Base-by-base conservation (phyloP, 2,888 invertebrate genomes). In the Drosophila demipolita region DNA sequence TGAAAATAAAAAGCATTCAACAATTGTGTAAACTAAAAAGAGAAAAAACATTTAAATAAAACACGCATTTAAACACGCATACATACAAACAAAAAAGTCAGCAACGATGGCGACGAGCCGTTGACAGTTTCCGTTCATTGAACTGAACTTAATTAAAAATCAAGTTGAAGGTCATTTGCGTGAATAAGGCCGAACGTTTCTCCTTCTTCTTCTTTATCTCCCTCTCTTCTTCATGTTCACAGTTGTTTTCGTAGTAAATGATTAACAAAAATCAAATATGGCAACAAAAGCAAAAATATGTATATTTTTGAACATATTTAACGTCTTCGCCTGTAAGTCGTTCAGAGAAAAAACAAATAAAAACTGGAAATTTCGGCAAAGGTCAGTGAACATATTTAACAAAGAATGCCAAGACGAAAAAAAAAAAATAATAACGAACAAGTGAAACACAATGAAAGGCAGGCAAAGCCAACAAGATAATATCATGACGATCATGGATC, bases 91-190 rank as follows among this genome's bases (percentile, higher is more conserved):
- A 49, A 66, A 57, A 52, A 63, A 49, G 53, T 35, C 50, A 40
- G n/a, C 40, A 38, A 38, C 36, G 38, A 38, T 26, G 58, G 59
- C 42, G 76, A 57, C 72, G 80, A 87, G 73, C 75, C 80, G 81
- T 88, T 86, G 89, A 89, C 84, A 89, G 83, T 79, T 83, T 79
- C 80, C 75, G 90, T 89, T 90, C 86, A 87, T 77, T 87, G 87
- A 87, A 90, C 90, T 73, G 90, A 84, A 90, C 80, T 90, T 87
- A 87, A 87, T 90, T 89, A 89, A 87, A 87, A 90, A 89, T 87
- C 90, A 87, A 87, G 87, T 87, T 87, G 90, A 87, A 87, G 87
- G 87, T 87, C 89, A 78, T 82, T 72, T 67, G 69, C 74, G 66
- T 78, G 59, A 59, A 57, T 57, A 65, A 38, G 53, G 76, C 42